Evolutionary conservation across 2,888 invertebrate species (phyloP), one percentile per base, ranked within the genome.

Genomic region (Petrolisthes manimaculis): DNA sequence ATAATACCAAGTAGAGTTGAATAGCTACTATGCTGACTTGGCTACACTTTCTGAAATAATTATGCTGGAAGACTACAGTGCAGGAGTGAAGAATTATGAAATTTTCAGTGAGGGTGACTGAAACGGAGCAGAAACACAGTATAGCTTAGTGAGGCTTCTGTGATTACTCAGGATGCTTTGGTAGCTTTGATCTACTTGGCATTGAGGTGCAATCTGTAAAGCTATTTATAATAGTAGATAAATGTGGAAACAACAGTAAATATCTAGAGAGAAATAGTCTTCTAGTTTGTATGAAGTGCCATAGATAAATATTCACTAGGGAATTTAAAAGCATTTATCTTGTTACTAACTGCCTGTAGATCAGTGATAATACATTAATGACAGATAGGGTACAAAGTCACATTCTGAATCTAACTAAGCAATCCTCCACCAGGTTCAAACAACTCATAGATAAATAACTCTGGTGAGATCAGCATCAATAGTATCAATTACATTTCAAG

Each of bases 141-240:
- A 83, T 51, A 61, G 69, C 74, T n/a, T 56, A n/a, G 80, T 55
- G 71, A 71, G 55, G 24, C 18, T 56, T 54, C 78, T 21, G 78
- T 54, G 24, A 77, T 78, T 21, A 79, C 75, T 77, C 51, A 67
- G 37, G 71, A 71, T n/a, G n/a, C 12, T 71, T 12, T n/a, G 14
- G n/a, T 71, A 75, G 54, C 74, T 55, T 78, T 84, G 84, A 88
- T 84, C 84, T 88, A 88, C 84, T 80, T 84, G 84, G 82, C 9
- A 74, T 24, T 71, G 21, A 71, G 9, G 18, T 61, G 61, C 61
- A 61, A 61, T 12, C 61, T 61, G 61, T 1, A 12, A 9, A 61
- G 61, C 37, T 37, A 37, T 37, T 1, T n/a, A n/a, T n/a, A n/a
- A n/a, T 37, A 37, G 37, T 37, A 37, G 37, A 37, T 37, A 37